Conservation (phyloP, 2,113 vertebrate genomes). For the Prinia subflava region DNA sequence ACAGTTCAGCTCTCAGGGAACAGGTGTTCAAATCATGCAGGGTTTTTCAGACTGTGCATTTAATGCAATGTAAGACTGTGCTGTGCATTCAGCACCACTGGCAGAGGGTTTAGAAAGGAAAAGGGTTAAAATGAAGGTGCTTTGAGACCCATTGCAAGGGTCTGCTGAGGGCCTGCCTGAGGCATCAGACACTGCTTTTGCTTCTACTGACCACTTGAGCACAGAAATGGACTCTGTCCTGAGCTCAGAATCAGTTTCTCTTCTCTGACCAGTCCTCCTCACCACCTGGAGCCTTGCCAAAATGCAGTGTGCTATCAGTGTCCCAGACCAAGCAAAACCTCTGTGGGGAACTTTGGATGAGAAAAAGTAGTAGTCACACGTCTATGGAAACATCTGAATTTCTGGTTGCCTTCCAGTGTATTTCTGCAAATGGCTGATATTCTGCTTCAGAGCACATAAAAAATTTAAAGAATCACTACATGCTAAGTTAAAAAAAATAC, state of each 20-base stretch:
- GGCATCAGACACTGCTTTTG: background rate
- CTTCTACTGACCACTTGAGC: background rate
- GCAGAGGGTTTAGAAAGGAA: background rate
- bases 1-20: background rate
- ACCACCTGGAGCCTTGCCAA: background rate
- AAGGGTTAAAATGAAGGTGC: background rate
- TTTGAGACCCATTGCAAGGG: background rate
- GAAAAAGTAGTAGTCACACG: background rate
- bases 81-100: background rate
- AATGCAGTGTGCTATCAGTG: background rate
- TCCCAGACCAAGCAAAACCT: background rate
- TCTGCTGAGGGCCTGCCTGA: background rate
- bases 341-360: background rate
- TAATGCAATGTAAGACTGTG: no score
- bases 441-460: conserved; percentile 69
- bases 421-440: conserved; percentile 45
- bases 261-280: background rate
- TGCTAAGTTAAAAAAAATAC: conserved; percentile 56
- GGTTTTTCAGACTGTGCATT: background rate
- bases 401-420: conserved; percentile 22
- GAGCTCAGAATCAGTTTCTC: background rate
- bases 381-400: background rate
- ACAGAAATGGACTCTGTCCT: background rate
- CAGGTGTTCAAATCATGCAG: background rate
- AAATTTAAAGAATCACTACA: conserved; percentile 73